phyloP scores from a whole-genome alignment of 2,797 vertebrate species.

The Vireo griseus region DNA sequence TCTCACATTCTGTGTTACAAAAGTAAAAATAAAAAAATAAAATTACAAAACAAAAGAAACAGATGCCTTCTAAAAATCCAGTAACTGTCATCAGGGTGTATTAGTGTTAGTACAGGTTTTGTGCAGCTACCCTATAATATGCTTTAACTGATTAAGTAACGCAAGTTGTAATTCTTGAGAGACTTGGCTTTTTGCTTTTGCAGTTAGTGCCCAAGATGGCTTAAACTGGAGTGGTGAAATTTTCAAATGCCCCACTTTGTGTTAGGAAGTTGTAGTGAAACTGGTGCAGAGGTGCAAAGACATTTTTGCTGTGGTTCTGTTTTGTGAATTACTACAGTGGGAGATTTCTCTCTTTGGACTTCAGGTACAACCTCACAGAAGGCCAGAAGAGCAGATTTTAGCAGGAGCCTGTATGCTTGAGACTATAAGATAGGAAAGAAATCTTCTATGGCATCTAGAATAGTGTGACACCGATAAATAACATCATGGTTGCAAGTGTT shows the following conservation, averaged over 20 bases:
- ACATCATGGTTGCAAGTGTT: not conserved
- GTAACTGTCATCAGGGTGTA: not conserved
- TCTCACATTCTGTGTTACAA: not conserved
- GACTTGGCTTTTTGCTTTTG: not conserved
- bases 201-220: not conserved
- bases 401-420: not conserved
- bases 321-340: not conserved
- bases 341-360: not conserved
- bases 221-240: not conserved
- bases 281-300: not conserved
- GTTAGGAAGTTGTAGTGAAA: not conserved
- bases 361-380: not conserved
- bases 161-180: not conserved
- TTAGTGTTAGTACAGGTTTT: not conserved
- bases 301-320: not conserved
- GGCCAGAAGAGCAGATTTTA: not conserved
- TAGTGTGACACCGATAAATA: not conserved
- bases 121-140: not conserved
- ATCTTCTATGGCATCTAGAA: not conserved
- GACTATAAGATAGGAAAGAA: not conserved
- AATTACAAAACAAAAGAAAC: not conserved
- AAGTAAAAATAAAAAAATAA: not conserved
- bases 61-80: not conserved
- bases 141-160: not conserved
- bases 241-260: not conserved